Conservation (phyloP, 2,888 invertebrate species). For the Candidula unifasciata region DNA sequence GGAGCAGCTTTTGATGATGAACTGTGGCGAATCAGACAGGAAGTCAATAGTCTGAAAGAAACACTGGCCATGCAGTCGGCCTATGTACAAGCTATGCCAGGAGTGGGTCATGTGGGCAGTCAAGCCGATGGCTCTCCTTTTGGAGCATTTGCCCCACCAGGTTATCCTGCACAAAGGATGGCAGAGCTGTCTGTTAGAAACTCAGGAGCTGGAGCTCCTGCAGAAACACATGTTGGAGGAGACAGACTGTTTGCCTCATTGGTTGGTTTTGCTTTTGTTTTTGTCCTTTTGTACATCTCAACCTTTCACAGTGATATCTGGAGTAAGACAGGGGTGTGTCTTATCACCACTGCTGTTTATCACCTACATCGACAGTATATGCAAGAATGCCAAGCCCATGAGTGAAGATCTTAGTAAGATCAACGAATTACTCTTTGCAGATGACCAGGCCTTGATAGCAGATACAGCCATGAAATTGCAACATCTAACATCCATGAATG, state of each 20-base stretch:
- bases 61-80: constrained; percentile 73
- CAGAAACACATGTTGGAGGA: constrained; percentile 52
- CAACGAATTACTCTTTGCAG: no score
- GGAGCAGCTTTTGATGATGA: constrained; percentile 68
- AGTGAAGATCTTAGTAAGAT: no score
- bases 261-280: constrained; percentile 6
- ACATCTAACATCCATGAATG: no score
- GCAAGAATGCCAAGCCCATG: no score
- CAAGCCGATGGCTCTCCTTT: constrained; percentile 47
- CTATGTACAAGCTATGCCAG: constrained; percentile 68
- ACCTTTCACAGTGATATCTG: no score
- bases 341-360: no score
- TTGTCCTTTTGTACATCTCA: neutral
- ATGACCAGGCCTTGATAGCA: no score
- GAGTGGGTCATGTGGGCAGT: constrained; percentile 41
- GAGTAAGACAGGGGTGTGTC: no score
- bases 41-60: constrained; percentile 71
- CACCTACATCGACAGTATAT: no score
- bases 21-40: constrained; percentile 67
- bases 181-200: constrained; percentile 34
- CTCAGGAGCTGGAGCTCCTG: constrained; percentile 51
- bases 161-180: neutral
- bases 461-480: no score
- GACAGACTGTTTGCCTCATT: constrained; percentile 30
- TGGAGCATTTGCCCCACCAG: neutral